These are phyloP conservation scores for Andrena fulva DNA, from an alignment of 2,888 invertebrate genomes.

Conservation along the genomic window DNA sequence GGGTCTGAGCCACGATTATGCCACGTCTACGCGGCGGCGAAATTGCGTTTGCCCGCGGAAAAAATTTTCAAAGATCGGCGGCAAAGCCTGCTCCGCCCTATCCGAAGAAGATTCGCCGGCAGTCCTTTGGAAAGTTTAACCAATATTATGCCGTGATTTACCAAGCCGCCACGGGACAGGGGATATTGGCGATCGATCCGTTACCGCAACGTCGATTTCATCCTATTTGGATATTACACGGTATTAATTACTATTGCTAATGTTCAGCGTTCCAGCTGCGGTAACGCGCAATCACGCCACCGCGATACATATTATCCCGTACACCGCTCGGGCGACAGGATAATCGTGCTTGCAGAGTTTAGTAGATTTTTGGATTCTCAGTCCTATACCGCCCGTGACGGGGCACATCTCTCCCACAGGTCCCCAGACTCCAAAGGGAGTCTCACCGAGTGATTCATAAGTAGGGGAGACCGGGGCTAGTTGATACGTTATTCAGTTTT, in stretches of 20 bases:
- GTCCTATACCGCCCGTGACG: too few species aligned
- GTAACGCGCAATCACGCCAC: slow-evolving; percentile 46
- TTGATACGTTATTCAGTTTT: too few species aligned
- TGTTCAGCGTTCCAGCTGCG: slow-evolving; percentile 33
- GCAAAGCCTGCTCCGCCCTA: neutral
- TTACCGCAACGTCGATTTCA: slow-evolving; percentile 47
- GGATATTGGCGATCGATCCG: slow-evolving; percentile 46
- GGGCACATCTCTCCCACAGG: too few species aligned
- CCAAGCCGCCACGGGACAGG: neutral
- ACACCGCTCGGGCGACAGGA: slow-evolving; percentile 40
- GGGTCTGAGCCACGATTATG: slow-evolving; percentile 42
- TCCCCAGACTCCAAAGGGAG: too few species aligned
- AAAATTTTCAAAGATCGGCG: slow-evolving; percentile 14
- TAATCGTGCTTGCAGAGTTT: slow-evolving; percentile 15
- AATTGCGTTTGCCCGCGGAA: slow-evolving; percentile 33
- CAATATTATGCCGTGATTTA: slow-evolving; percentile 17
- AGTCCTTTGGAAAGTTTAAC: slow-evolving; percentile 2
- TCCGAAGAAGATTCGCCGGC: neutral
- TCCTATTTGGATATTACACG: slow-evolving; percentile 59
- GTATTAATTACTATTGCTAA: slow-evolving; percentile 63
- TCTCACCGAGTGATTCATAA: too few species aligned
- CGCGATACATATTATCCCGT: slow-evolving; percentile 48
- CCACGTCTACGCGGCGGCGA: slow-evolving; percentile 14
- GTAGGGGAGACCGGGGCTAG: too few species aligned
- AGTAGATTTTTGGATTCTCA: neutral